A percentile compares a stretch with the other conserved stretches of the same genome.
phyloP scores from a whole-genome alignment of 1,140 invertebrate species.

The Tetranychus urticae region DNA sequence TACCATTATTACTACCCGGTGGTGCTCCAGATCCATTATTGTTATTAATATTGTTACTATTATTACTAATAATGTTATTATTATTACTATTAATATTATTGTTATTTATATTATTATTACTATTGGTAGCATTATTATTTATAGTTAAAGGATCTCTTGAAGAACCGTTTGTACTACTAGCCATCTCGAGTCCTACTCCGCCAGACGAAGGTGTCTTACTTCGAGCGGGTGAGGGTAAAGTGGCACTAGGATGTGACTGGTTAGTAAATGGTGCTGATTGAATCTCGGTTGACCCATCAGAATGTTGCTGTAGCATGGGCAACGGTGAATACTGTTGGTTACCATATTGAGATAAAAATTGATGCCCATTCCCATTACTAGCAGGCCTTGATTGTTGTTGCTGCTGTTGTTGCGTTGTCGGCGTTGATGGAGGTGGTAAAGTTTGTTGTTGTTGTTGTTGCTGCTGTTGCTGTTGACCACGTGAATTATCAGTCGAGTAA shows the following conservation, averaged over 20 bases:
- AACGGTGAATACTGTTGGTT: neutral
- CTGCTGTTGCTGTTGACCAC: too few species aligned
- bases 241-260: neutral
- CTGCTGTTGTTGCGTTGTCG: too few species aligned
- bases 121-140: neutral
- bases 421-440: too few species aligned
- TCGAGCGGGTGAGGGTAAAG: neutral
- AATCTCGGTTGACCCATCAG: neutral
- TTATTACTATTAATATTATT: constrained; percentile 1
- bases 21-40: too few species aligned
- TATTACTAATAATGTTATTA: neutral
- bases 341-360: neutral
- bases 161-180: neutral
- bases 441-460: too few species aligned
- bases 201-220: neutral
- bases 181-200: neutral
- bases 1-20: too few species aligned
- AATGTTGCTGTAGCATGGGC: neutral
- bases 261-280: neutral
- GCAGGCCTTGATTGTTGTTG: too few species aligned
- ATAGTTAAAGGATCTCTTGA: neutral
- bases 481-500: too few species aligned
- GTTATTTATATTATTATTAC: neutral
- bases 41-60: too few species aligned
- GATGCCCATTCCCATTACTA: neutral